A percentile compares a stretch with the other conserved stretches of the same genome.
Conservation (phyloP, 2,888 invertebrate species). For the Hemistola chrysoprasaria region DNA sequence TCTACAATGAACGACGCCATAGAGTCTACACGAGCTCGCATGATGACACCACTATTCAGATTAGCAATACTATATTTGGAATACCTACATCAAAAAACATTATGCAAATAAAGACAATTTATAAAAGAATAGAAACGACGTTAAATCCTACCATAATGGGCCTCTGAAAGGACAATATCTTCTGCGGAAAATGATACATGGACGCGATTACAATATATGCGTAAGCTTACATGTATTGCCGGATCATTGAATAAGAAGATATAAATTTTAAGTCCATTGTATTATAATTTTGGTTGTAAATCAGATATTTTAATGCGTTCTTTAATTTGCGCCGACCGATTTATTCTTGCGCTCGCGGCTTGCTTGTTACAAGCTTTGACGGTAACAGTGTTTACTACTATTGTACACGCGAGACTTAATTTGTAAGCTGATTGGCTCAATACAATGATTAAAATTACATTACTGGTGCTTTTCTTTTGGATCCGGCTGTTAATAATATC, state of each 20-base stretch:
- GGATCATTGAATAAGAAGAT: conserved; percentile 54
- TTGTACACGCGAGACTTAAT: conserved; percentile 34
- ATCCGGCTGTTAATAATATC: too few species aligned
- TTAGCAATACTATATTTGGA: conserved; percentile 41
- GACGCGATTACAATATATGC: conserved; percentile 39
- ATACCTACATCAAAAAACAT: conserved; percentile 45
- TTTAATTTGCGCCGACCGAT: conserved; percentile 60
- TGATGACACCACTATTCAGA: conserved; percentile 53
- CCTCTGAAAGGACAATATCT: conserved; percentile 32
- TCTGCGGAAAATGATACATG: conserved; percentile 39
- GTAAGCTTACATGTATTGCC: conserved; percentile 44
- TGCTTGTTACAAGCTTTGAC: conserved; percentile 40
- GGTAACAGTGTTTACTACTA: conserved; percentile 45
- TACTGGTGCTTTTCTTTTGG: conserved; percentile 3
- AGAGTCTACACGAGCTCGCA: conserved; percentile 42
- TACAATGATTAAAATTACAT: neutral
- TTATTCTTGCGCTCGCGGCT: conserved; percentile 51
- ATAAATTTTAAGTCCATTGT: conserved; percentile 62
- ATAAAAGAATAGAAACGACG: conserved; percentile 29
- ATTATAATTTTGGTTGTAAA: conserved; percentile 66
- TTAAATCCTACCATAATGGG: conserved; percentile 30
- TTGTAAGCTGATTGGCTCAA: conserved; percentile 25
- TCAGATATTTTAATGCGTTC: conserved; percentile 58
- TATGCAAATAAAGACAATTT: conserved; percentile 45
- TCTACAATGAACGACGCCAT: conserved; percentile 47